Base-by-base conservation (phyloP, 1,140 invertebrate genomes). In the Tetragnatha versicolor region DNA sequence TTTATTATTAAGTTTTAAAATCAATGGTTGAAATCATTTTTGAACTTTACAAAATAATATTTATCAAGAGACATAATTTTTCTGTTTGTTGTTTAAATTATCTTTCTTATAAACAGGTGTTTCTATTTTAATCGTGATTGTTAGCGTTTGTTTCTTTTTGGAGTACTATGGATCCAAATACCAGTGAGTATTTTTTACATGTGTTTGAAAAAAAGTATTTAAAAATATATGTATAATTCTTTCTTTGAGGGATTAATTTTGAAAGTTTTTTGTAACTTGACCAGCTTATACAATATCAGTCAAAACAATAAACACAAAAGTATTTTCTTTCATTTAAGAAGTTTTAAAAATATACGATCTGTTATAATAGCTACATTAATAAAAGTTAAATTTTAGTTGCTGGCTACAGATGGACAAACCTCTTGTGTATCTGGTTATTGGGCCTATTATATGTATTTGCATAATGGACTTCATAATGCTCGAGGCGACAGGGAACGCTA, bases 151-250 rank as follows among this genome's bases (percentile, higher is more conserved):
- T 39, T 84, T 85, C 49, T 79, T 83, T 68, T 82, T 81, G 45
- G 81, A 83, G 1, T 70, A 84, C 61, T 85, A 85, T 78, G 84
- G 84, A 20, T 83, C 81, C 1, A 63, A 80, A 55, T 85, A 85
- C 70, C 84, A 85, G 76, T 82, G 80, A 82, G 80, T 58, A 14
- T 66, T 35, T 37, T 12, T 58, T 22, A 72, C 14, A 29, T 33
- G 12, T 53, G 42, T 47, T 14, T 22, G 35, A 25, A 3, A 20
- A n/a, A 27, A 37, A 27, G 4, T 6, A 9, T 14, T 65, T 10
- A 10, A 61, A 3, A 22, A 22, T 55, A 25, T 55, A 55, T 17
- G 10, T 55, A 10, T 55, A 31, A 68, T 2, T 22, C 47, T 20
- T 55, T 17, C 4, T 12, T 55, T 55, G 12, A 12, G 12, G 20